Conservation (phyloP, 2,113 vertebrate species). For the Oncorhynchus mykiss region DNA sequence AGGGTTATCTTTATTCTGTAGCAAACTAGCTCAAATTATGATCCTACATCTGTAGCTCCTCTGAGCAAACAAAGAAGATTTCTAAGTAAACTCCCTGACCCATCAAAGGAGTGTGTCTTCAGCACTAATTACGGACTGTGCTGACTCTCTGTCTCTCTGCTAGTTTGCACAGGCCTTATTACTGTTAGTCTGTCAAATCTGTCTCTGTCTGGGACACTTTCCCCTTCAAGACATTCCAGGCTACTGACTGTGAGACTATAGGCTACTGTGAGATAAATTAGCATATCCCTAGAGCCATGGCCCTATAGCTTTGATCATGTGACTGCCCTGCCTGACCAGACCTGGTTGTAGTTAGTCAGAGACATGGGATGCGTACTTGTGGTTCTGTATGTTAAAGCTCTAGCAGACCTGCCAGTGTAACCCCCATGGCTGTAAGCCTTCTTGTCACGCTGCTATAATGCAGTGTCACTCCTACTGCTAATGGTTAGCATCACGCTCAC, state of each 20-base stretch:
- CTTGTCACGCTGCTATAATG: conserved; percentile 62
- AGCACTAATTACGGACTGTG: conserved; percentile 42
- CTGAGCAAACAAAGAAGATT: conserved; percentile 51
- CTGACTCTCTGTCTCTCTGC: conserved; percentile 12
- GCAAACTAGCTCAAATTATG: too few species aligned
- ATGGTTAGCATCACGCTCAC: conserved; percentile 62
- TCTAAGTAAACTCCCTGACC: conserved; percentile 37
- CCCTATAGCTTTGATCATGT: conserved; percentile 74
- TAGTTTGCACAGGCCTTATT: conserved; percentile 71
- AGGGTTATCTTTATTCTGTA: too few species aligned
- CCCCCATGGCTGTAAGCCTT: conserved; percentile 58
- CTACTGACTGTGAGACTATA: neutral
- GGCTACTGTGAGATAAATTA: conserved; percentile 53
- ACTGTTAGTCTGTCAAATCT: conserved; percentile 69
- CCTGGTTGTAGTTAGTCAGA: conserved; percentile 65
- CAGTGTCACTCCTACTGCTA: conserved; percentile 71
- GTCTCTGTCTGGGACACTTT: conserved; percentile 71
- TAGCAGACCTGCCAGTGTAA: conserved; percentile 73
- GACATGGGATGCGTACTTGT: conserved; percentile 61
- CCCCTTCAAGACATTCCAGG: conserved; percentile 71
- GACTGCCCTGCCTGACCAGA: conserved; percentile 53
- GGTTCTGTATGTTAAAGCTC: conserved; percentile 59
- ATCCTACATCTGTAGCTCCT: conserved; percentile 28
- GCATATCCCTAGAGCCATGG: conserved; percentile 23
- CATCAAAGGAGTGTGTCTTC: conserved; percentile 44